Conservation (phyloP, 1,140 invertebrate genomes). For the Drosophila biarmipes region DNA sequence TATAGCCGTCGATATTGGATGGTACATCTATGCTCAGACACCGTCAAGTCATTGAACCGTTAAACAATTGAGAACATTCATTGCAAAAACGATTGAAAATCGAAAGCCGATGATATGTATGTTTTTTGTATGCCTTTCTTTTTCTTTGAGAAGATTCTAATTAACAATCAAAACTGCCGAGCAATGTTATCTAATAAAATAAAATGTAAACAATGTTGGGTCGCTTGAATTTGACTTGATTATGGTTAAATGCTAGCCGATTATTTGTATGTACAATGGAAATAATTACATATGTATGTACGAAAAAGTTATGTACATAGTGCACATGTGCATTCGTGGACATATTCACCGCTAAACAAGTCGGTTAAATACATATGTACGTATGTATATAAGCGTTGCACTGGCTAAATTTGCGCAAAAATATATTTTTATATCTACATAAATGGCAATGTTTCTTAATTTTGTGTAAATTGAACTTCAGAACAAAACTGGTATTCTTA, state of each 20-base stretch:
- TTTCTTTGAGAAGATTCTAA: background rate
- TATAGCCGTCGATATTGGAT: background rate
- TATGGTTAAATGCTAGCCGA: background rate
- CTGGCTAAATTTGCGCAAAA: background rate
- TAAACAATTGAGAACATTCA: background rate
- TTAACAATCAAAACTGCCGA: slow-evolving; percentile 2
- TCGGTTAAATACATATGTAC: slow-evolving; percentile 1
- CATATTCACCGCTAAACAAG: slow-evolving; percentile 12
- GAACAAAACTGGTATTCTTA: background rate
- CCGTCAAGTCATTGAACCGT: background rate
- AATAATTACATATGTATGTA: slow-evolving; percentile 6
- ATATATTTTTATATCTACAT: too few species aligned
- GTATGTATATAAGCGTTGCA: too few species aligned
- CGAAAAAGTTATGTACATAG: slow-evolving; percentile 3
- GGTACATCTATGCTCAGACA: background rate
- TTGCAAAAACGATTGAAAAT: background rate
- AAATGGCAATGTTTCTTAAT: background rate
- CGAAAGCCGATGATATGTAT: background rate
- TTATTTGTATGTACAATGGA: background rate
- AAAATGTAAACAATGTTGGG: slow-evolving; percentile 10
- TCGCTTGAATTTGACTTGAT: background rate
- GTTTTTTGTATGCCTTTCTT: background rate
- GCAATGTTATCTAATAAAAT: slow-evolving; percentile 22
- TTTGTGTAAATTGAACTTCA: background rate
- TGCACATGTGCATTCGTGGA: slow-evolving; percentile 32